A percentile compares a stretch with the other conserved stretches of the same genome.
phyloP scores from a whole-genome alignment of 2,797 vertebrate genomes.

The Helicolenus hilgendorfi region DNA sequence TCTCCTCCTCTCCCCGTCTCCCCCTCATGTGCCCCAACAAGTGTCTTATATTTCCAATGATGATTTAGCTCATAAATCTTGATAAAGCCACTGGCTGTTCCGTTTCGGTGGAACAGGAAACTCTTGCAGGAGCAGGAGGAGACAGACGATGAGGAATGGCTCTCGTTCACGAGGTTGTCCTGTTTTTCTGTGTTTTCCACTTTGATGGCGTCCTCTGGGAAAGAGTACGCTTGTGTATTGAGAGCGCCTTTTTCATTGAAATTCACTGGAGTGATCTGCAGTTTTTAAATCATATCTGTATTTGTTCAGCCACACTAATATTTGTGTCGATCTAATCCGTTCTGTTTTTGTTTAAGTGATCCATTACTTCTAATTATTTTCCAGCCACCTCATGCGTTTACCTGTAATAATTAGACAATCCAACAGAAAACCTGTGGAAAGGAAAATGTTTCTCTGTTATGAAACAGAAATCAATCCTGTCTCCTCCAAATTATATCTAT shows the following conservation, averaged over 20 bases:
- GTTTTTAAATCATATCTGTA: constrained; percentile 18
- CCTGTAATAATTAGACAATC: constrained; percentile 27
- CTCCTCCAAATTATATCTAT: background rate
- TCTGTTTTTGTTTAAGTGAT: constrained; percentile 13
- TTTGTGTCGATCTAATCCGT: constrained; percentile 8
- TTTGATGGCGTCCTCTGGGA: constrained; percentile 49
- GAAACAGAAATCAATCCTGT: background rate
- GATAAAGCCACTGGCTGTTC: constrained; percentile 86
- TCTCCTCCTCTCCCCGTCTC: constrained; percentile 30
- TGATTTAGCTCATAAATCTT: constrained; percentile 88
- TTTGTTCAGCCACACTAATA: constrained; percentile 10
- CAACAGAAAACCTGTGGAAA: constrained; percentile 21
- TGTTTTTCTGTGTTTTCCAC: constrained; percentile 63
- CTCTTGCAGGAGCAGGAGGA: constrained; percentile 71
- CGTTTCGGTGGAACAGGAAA: constrained; percentile 83
- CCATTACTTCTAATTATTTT: constrained; percentile 15
- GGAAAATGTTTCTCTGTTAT: background rate
- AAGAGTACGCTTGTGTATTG: constrained; percentile 7
- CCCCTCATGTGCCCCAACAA: constrained; percentile 70
- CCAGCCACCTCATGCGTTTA: background rate
- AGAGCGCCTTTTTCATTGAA: constrained; percentile 15
- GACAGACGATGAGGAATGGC: constrained; percentile 79
- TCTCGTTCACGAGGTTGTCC: constrained; percentile 61
- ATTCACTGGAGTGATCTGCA: background rate
- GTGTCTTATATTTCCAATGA: constrained; percentile 88